These are phyloP conservation scores for Zosterops lateralis DNA, from an alignment of 2,113 vertebrate species.

Conservation along the genomic window DNA sequence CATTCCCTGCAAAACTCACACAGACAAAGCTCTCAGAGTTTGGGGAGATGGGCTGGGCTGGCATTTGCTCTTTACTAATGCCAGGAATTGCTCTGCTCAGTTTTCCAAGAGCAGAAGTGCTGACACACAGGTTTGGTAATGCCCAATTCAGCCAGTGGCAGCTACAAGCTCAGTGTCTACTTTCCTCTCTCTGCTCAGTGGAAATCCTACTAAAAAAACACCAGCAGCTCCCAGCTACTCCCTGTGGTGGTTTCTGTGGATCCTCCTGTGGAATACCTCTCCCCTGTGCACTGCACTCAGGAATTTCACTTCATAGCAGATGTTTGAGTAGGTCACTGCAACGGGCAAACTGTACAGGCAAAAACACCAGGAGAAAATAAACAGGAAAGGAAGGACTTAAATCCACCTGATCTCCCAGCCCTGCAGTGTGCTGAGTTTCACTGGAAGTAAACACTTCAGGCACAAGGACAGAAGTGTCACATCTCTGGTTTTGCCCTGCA, in stretches of 20 bases:
- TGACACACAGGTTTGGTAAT: not conserved
- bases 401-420: not conserved
- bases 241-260: not conserved
- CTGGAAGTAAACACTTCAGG: not conserved
- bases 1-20: not conserved
- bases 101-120: not conserved
- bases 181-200: not conserved
- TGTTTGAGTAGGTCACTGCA: not conserved
- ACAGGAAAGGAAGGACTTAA: not conserved
- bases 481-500: not conserved
- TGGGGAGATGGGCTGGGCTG: not conserved
- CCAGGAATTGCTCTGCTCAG: not conserved
- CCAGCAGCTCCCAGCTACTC: not conserved
- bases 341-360: not conserved
- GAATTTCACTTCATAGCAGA: not conserved
- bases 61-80: not conserved
- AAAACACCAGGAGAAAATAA: not conserved
- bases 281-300: too few relatives aligned
- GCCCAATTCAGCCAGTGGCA: not conserved
- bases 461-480: not conserved
- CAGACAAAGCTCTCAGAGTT: not conserved
- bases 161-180: not conserved
- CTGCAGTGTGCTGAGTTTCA: not conserved
- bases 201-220: not conserved
- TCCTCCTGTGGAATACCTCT: not conserved